Conservation (phyloP, 2,888 invertebrate species). For the Tupiocoris notatus region DNA sequence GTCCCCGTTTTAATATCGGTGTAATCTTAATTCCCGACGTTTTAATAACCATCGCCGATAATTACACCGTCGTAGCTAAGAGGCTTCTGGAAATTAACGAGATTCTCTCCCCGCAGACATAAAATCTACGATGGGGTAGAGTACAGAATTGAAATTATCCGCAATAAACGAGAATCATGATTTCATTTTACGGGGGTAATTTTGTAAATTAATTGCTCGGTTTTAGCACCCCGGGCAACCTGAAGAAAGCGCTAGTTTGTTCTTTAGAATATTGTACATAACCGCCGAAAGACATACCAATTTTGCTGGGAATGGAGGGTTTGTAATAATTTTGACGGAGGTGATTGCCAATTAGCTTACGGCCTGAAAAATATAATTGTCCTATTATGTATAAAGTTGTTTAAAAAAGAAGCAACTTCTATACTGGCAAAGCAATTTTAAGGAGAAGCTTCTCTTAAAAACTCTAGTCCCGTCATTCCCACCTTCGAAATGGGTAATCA, state of each 20-base stretch:
- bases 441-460: too few relatives aligned
- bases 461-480: too few relatives aligned
- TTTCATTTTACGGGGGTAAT: slow-evolving; percentile 34
- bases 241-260: background rate
- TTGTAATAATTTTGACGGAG: background rate
- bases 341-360: slow-evolving; percentile 2
- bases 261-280: background rate
- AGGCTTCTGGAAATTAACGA: background rate
- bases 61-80: background rate
- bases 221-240: slow-evolving; percentile 4
- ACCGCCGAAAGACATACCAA: background rate
- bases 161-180: slow-evolving; percentile 29
- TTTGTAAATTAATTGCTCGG: slow-evolving; percentile 40
- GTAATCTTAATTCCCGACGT: background rate
- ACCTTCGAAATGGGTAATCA: too few relatives aligned
- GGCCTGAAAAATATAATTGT: too few relatives aligned
- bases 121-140: background rate
- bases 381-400: too few relatives aligned
- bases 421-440: too few relatives aligned
- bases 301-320: background rate
- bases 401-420: too few relatives aligned
- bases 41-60: background rate
- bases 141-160: slow-evolving; percentile 33
- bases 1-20: background rate
- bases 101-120: background rate